Base-by-base conservation (phyloP, 2,113 vertebrate genomes). In the Ophthalmolycus amberensis region DNA sequence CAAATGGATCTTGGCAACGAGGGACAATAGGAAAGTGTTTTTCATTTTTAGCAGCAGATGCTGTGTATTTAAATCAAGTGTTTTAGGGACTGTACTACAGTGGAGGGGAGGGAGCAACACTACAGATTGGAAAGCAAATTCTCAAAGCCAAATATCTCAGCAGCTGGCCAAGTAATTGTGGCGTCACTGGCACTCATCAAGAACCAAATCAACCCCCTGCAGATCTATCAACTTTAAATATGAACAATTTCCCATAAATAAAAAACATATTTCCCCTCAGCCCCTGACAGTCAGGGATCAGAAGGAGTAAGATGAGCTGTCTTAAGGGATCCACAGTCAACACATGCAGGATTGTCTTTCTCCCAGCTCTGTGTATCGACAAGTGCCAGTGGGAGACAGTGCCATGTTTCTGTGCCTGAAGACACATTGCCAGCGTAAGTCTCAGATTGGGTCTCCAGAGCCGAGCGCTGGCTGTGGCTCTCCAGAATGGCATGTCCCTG, bases 311-410 rank as follows among this genome's bases (percentile, higher is more conserved):
- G 81, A 89, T 34, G 76, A 89, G 70, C 71, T 22, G 67, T 88
- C 88, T 85, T 81, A 48, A 71, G 79, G 88, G 88, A 86, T 85
- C 71, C 80, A 56, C 79, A 76, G 75, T 81, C 82, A 54, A 89
- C 71, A 77, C 81, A 71, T 71, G 76, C 83, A 67, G 88, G 74
- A 68, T 86, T 86, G 77, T 78, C 70, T 83, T 71, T 54, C 72
- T 68, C 16, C 64, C n/a, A 34, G 32, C 79, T 85, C 76, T 71
- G 29, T 22, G 20, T 71, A 75, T 85, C 66, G 60, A 85, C 73
- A 52, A 75, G 76, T 78, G 75, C 82, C 72, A 58, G 69, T 77
- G 82, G 72, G 82, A 91, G 82, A 40, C 71, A 40, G 67, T 46
- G 82, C 63, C 56, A n/a, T 75, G 78, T 85, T 76, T 90, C 69